Base-by-base conservation (phyloP, 2,113 vertebrate species). In the Toxotes chatareus region DNA sequence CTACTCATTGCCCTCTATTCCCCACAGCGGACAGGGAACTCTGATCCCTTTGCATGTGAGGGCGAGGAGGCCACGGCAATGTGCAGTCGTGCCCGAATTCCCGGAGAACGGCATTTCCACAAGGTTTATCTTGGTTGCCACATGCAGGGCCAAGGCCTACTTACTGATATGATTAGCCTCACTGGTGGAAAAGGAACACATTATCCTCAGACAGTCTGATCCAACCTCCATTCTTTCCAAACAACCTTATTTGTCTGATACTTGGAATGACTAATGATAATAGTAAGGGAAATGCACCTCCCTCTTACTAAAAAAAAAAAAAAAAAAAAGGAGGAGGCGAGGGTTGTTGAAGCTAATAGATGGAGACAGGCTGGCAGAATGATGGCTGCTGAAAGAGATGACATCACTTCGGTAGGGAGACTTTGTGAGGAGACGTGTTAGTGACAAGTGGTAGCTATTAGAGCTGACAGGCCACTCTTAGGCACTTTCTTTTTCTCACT, bases 141-240 rank as follows among this genome's bases (percentile, higher is more conserved):
- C 86, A 92, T 86, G 72, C 89, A 90, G 89, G 91, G 91, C 90
- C 94, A 94, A 92, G 92, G 93, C 87, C 92, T 91, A 82, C 89
- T 90, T 88, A 82, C 90, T 93, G 94, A 94, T 95, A 94, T 88
- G 93, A 94, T 92, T 93, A 94, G 88, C 91, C 92, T 93, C 88
- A 89, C 79, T 87, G 34, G 59, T 83, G 87, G 85, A 92, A 93
- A 90, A 85, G 85, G 86, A 93, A 93, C 90, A 87, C 71, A 87
- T 87, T 92, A 91, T 92, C 91, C 89, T 88, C 83, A 82, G 91
- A 91, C 88, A 71, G 61, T 88, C 84, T 86, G 89, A 88, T 82
- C 86, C 82, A 84, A 57, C 80, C 80, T 81, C 75, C 78, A 73
- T 44, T 90, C 69, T 88, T 73, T 90, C 82, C 80, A 92, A 91